Evolutionary conservation across 2,888 invertebrate species (phyloP), one percentile per base, ranked within the genome.

Genomic region (Leucania comma): DNA sequence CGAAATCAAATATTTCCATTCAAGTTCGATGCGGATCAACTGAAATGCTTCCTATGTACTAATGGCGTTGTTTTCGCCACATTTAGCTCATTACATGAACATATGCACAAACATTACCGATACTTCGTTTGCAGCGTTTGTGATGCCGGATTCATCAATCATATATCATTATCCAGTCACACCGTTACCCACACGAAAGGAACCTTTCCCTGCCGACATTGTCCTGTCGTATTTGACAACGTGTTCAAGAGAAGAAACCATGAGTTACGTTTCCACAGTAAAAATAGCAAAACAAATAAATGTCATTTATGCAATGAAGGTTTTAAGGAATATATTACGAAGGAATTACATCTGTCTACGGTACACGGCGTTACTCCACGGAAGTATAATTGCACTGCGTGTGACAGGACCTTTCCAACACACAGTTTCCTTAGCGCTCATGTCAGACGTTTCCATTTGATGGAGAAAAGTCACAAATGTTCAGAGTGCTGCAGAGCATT

Each of bases 221-320:
- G 96, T 72, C 81, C 90, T 0, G 93, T 94, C 76, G 86, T 92
- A 0, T 96, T 96, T 63, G 91, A 93, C 12, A 95, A 93, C 0
- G 84, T 89, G 1, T 86, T 90, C 6, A 93, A 93, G 46, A 88
- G 91, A 70, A 90, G 90, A 50, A 88, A 90, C 0, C 96, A 96
- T 60, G 92, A 93, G 63, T 90, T 89, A 24, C 89, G 88, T 2
- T 89, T 89, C 0, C 95, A 93, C 57, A 59, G n/a, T n/a, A n/a
- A n/a, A n/a, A n/a, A n/a, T n/a, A n/a, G n/a, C n/a, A n/a, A n/a
- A n/a, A 75, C 56, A 8, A 63, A 75, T 20, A 89, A 78, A 71
- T 93, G 92, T 58, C 82, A 88, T 0, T 86, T 87, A 51, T 93
- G 92, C 57, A 81, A 86, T 17, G 84, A 88, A 70, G 75, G 72